Evolutionary conservation across 2,113 vertebrate genomes (phyloP), one percentile per base, ranked within the genome.

Genomic region (Ondatra zibethicus): DNA sequence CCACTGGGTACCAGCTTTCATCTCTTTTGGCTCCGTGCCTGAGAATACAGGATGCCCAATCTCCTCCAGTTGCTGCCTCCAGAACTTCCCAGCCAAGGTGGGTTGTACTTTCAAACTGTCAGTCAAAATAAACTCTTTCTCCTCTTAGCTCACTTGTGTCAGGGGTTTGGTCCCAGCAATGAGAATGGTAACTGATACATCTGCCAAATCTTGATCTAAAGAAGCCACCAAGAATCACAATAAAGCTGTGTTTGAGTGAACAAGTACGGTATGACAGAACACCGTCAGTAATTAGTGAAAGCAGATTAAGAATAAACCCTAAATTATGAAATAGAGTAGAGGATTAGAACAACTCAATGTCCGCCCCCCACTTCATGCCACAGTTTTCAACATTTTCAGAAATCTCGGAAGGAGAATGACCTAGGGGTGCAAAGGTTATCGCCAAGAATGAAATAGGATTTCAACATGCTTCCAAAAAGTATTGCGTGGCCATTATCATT

Each of bases 391-490:
- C 89, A 58, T 61, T 88, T 91, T 89, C 58, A 84, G 82, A 91
- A 92, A 70, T 36, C 8, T 33, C 81, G 11, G 42, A 58, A 42
- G 9, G 27, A 63, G 39, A 39, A 50, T 61, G 72, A n/a, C 65
- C 36, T 78, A 61, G 36, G 61, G 73, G 36, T 89, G 47, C 47
- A 93, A 84, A 91, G 39, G 52, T 78, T 93, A 93, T 80, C 91
- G 61, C 21, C 23, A 65, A 50, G 42, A 91, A 92, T 94, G 95
- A 95, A 97, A 94, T 39, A 70, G 1, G 36, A 31, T 88, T 97
- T 92, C 50, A 85, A 80, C 50, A 50, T 65, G 25, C 42, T 90
- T 95, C 96, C 68, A 93, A 96, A 92, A 88, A 21, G 95, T 45
- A 93, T 3, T 70, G 36, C 85, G 58, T 92, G 63, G 61, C 61